phyloP scores from a whole-genome alignment of 2,113 vertebrate genomes.

The Pyxicephalus adspersus region DNA sequence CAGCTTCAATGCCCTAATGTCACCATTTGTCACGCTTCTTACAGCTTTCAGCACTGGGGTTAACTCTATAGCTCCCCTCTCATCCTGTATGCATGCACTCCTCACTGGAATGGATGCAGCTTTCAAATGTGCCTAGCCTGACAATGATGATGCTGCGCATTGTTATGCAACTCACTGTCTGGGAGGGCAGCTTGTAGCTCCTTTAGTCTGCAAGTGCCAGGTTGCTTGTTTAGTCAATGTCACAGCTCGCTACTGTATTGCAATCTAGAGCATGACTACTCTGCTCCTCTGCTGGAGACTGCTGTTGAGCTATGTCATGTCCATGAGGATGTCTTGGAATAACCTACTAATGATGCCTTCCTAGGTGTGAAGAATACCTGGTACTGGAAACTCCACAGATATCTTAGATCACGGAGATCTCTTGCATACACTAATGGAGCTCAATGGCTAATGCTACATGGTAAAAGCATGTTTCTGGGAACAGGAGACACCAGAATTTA shows the following conservation, averaged over 20 bases:
- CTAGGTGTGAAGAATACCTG: constrained; percentile 63
- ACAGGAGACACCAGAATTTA: constrained; percentile 63
- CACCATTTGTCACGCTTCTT: constrained; percentile 62
- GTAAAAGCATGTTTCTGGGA: constrained; percentile 63
- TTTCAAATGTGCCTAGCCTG: constrained; percentile 67
- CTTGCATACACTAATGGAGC: constrained; percentile 61
- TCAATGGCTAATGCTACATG: constrained; percentile 58
- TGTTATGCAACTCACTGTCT: constrained; percentile 69
- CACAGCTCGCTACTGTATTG: constrained; percentile 68
- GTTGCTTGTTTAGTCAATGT: constrained; percentile 72
- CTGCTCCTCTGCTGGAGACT: constrained; percentile 60
- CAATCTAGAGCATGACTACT: constrained; percentile 65
- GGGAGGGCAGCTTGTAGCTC: constrained; percentile 69
- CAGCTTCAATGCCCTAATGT: constrained; percentile 64
- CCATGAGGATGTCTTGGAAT: constrained; percentile 69
- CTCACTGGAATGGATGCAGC: constrained; percentile 49
- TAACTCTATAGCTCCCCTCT: constrained; percentile 59
- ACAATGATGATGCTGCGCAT: constrained; percentile 66
- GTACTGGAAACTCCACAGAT: constrained; percentile 50
- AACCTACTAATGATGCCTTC: constrained; percentile 66
- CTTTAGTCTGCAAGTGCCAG: constrained; percentile 73
- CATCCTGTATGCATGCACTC: constrained; percentile 35
- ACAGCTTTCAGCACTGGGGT: constrained; percentile 57
- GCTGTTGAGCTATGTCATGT: constrained; percentile 77
- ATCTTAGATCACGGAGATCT: constrained; percentile 58